Conservation (phyloP, 2,888 invertebrate genomes). For the Heliconius cydno region DNA sequence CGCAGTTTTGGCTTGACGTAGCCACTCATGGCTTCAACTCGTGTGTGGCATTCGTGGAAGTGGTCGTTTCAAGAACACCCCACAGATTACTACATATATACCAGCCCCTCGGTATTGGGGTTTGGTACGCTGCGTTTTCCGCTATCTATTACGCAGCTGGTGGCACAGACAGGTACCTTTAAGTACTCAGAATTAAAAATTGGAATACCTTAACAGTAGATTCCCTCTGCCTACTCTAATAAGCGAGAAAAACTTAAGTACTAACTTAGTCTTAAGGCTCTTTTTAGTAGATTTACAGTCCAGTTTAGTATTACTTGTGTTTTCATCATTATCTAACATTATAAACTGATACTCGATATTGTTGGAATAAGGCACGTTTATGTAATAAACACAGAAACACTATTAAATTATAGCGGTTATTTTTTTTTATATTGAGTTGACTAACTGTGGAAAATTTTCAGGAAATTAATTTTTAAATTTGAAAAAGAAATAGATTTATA, state of each 20-base stretch:
- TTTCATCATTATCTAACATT: not conserved
- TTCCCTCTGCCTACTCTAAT: not conserved
- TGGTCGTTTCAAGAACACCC: slow-evolving; percentile 87
- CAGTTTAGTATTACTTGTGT: not conserved
- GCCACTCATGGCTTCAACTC: slow-evolving; percentile 86
- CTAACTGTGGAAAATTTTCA: not conserved
- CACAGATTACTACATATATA: slow-evolving; percentile 79
- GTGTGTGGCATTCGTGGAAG: slow-evolving; percentile 87
- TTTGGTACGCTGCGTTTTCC: slow-evolving; percentile 87
- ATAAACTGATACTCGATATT: not conserved
- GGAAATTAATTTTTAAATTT: too few species aligned
- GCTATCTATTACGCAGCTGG: slow-evolving; percentile 88
- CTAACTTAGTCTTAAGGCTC: too few species aligned
- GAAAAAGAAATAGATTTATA: too few species aligned
- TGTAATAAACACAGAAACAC: not conserved
- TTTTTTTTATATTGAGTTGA: not conserved
- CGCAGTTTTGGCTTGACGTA: slow-evolving; percentile 66
- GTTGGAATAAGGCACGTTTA: not conserved
- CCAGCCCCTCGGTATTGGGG: slow-evolving; percentile 87
- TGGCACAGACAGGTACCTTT: slow-evolving; percentile 87
- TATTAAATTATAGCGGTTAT: not conserved
- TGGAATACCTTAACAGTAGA: not conserved
- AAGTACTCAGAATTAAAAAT: not conserved
- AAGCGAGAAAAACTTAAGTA: not conserved
- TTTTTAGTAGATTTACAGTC: not conserved